Base-by-base conservation (phyloP, 2,888 invertebrate species). In the Crepidodera aurea region DNA sequence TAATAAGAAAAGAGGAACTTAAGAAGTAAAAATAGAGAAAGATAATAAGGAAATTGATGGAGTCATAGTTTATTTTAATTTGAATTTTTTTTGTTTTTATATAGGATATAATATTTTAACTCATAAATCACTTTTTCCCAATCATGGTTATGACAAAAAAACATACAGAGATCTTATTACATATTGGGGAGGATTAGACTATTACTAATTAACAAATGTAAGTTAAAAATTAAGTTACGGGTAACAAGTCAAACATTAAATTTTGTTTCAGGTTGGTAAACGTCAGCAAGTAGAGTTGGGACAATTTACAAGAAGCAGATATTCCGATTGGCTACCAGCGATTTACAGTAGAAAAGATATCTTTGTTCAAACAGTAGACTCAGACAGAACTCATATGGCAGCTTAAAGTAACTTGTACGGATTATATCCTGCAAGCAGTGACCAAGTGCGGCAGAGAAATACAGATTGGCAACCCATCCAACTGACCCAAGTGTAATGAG, bases 361-460 rank as follows among this genome's bases (percentile, higher is more conserved):
- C 19, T 81, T 81, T 68, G 79, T 88, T 1, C 80, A 83, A 59
- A 90, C 92, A 51, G 92, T 94, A 0, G 91, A 94, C 80, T 88
- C 89, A 16, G 93, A 95, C 80, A 86, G 95, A 27, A 93, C 94
- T 0, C 81, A 94, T 7, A 92, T 92, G 90, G 93, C 92, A 64
- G 94, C 92, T 0, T 85, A 89, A 75, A 84, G 88, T 1, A 88
- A 91, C 77, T 82, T 93, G 64, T 91, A 92, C 57, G 91, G 90
- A 0, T 73, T 91, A 60, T 91, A 85, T 76, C 87, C 89, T 2
- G 89, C 90, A 0, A 70, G 68, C 5, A 83, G 78, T 0, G 77
- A 80, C 1, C 82, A 87, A 65, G 51, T 83, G 0, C 90, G 90
- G 90, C 83, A 87, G 68, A 34, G 74, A 0, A 71, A 80, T 15